These are phyloP conservation scores for Drosophila flavopinicola DNA, from an alignment of 2,888 invertebrate genomes.

Conservation along the genomic window DNA sequence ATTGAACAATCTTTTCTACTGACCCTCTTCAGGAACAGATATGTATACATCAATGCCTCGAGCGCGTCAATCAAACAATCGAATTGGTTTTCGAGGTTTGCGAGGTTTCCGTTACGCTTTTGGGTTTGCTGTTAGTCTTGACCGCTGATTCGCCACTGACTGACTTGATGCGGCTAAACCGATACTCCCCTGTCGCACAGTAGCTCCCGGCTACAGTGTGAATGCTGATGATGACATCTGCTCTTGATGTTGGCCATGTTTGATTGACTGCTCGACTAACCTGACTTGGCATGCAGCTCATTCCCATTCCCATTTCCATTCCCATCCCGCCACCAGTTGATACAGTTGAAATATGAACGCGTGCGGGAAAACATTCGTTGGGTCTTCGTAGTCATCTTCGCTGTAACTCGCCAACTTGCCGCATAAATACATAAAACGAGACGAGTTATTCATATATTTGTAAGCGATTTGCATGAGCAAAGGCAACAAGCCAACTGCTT, in stretches of 20 bases:
- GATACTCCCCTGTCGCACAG: conserved; percentile 16
- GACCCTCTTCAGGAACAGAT: conserved; percentile 21
- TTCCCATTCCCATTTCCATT: not conserved
- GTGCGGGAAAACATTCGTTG: conserved; percentile 14
- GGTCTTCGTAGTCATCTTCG: conserved; percentile 4
- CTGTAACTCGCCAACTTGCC: conserved; percentile 12
- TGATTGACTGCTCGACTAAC: conserved; percentile 65
- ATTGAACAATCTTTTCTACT: not conserved
- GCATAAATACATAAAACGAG: conserved; percentile 70
- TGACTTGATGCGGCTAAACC: conserved; percentile 18
- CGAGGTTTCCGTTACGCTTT: conserved; percentile 57
- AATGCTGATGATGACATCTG: conserved; percentile 49
- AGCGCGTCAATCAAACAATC: conserved; percentile 59
- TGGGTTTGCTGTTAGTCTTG: conserved; percentile 21
- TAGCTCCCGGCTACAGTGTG: conserved; percentile 23
- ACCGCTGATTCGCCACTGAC: conserved; percentile 31
- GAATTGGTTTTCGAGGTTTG: conserved; percentile 66
- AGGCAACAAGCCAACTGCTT: conserved; percentile 25
- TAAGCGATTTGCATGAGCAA: conserved; percentile 63
- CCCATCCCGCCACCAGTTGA: conserved; percentile 4
- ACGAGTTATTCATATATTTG: conserved; percentile 56
- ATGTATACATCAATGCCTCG: conserved; percentile 12
- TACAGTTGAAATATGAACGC: conserved; percentile 2
- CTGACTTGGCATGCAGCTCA: conserved; percentile 32
- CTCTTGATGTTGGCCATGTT: conserved; percentile 39